Evolutionary conservation across 2,888 invertebrate species (phyloP).

Genomic region (Trissolcus japonicus): DNA sequence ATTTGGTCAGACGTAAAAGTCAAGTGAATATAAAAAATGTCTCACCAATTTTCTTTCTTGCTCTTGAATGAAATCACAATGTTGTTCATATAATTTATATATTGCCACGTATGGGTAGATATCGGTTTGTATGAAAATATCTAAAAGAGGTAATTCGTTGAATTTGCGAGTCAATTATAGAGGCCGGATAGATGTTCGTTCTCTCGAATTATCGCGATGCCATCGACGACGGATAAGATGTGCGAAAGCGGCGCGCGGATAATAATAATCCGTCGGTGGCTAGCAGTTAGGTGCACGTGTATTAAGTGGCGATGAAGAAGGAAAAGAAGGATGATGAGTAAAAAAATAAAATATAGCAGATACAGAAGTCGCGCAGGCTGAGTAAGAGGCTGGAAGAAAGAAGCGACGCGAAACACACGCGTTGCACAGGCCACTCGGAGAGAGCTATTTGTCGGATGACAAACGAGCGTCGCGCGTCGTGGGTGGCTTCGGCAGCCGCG

Average conservation of each 20-base stretch:
- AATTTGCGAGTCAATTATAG: slow-evolving; percentile 47
- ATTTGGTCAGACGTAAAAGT: too few species aligned
- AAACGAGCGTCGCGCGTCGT: slow-evolving; percentile 75
- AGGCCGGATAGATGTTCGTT: slow-evolving; percentile 19
- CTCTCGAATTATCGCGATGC: slow-evolving; percentile 49
- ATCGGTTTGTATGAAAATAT: too few species aligned
- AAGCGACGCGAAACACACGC: slow-evolving; percentile 52
- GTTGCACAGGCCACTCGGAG: slow-evolving; percentile 54
- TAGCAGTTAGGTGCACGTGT: slow-evolving; percentile 28
- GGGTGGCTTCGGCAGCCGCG: slow-evolving; percentile 75
- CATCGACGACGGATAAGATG: slow-evolving; percentile 55
- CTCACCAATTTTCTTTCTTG: not conserved
- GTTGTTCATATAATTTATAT: too few species aligned
- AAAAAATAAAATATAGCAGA: slow-evolving; percentile 7
- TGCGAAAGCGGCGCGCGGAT: slow-evolving; percentile 42
- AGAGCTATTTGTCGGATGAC: slow-evolving; percentile 76
- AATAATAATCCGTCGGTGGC: slow-evolving; percentile 55
- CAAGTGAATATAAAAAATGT: too few species aligned
- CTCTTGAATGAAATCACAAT: too few species aligned
- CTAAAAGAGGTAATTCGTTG: slow-evolving; percentile 15
- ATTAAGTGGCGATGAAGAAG: slow-evolving; percentile 51
- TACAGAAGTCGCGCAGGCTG: slow-evolving; percentile 27
- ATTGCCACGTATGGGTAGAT: too few species aligned
- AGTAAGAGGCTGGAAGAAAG: slow-evolving; percentile 40
- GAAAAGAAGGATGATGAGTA: slow-evolving; percentile 31